Percentiles rank a stretch among this genome's conserved stretches.
These are phyloP conservation scores for Odontophorus gujanensis DNA, from an alignment of 2,113 vertebrate species.

Conservation along the genomic window DNA sequence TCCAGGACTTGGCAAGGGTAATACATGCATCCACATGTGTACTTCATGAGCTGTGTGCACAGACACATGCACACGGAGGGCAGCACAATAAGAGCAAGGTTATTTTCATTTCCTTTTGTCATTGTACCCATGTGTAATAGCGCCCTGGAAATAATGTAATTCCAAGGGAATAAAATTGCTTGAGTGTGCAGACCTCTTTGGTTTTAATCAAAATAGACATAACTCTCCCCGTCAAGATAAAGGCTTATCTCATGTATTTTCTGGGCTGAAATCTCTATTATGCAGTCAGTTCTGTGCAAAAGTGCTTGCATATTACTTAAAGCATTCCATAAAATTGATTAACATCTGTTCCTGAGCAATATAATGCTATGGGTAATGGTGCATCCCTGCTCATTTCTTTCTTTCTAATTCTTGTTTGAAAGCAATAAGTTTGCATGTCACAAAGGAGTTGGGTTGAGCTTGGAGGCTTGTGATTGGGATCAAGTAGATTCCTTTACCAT, in stretches of 20 bases:
- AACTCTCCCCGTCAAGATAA: constrained; percentile 1
- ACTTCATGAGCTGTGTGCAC: neutral
- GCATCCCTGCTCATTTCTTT: constrained; percentile 1
- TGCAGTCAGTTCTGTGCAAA: constrained; percentile 37
- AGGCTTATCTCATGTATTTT: constrained; percentile 47
- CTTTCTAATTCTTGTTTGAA: constrained; percentile 42
- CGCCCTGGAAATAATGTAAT: neutral
- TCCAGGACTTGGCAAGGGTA: neutral
- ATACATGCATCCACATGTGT: neutral
- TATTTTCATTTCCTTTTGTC: neutral
- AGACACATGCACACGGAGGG: neutral
- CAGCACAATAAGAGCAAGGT: neutral
- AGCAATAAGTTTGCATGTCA: constrained; percentile 59
- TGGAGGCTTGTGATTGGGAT: constrained; percentile 28
- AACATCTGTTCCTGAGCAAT: constrained; percentile 28
- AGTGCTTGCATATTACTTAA: constrained; percentile 67
- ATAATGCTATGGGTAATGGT: constrained; percentile 47
- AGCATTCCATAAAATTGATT: constrained; percentile 55
- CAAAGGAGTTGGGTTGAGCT: neutral
- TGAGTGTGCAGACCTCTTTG: neutral
- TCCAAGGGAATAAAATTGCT: constrained; percentile 13
- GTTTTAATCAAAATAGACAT: constrained; percentile 33
- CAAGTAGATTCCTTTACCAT: constrained; percentile 64
- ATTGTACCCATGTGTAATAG: neutral
- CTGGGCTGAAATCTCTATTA: constrained; percentile 43